Evolutionary conservation across 2,797 vertebrate genomes (phyloP).

Genomic region (Lacerta bilineata): DNA sequence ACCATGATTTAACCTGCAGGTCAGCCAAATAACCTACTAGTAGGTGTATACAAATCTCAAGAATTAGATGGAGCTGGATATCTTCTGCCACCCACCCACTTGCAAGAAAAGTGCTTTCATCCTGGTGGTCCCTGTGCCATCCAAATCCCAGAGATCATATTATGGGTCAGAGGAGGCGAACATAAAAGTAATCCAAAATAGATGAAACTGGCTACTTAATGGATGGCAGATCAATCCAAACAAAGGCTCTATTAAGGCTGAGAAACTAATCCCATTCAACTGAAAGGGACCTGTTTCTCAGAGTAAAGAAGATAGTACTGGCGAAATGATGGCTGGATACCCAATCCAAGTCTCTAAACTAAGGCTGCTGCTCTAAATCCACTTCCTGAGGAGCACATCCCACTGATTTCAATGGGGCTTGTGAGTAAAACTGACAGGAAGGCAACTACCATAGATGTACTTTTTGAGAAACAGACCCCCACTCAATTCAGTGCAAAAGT

Average conservation of each 20-base stretch:
- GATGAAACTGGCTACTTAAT: not conserved
- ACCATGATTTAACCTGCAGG: not conserved
- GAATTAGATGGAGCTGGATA: not conserved
- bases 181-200: not conserved
- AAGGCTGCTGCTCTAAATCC: too few species aligned
- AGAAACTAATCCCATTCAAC: too few species aligned
- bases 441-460: too few species aligned
- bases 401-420: too few species aligned
- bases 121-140: not conserved
- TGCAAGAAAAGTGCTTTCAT: not conserved
- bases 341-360: too few species aligned
- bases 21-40: not conserved
- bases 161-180: not conserved
- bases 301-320: too few species aligned
- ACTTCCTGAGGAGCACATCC: too few species aligned
- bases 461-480: too few species aligned
- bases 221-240: not conserved
- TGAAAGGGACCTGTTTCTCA: too few species aligned
- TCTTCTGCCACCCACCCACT: not conserved
- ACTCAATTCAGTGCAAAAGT: too few species aligned
- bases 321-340: too few species aligned
- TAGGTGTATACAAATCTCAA: not conserved
- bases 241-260: not conserved
- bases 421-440: too few species aligned
- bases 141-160: not conserved